Evolutionary conservation across 2,888 invertebrate species (phyloP).

Genomic region (Abrostola triplasia): DNA sequence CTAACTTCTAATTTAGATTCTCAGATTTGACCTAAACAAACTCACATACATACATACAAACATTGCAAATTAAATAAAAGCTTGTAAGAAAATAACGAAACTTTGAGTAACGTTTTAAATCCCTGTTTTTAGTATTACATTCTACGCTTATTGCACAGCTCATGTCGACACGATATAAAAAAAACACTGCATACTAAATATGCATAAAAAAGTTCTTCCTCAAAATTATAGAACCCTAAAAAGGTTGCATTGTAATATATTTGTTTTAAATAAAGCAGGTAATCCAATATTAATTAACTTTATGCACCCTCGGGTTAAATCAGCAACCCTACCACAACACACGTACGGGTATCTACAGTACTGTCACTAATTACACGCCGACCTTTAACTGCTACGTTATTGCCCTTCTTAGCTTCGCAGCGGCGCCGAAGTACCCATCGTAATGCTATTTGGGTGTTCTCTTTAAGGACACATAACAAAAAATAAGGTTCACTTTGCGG

Average conservation of each 20-base stretch:
- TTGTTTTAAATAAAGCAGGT: neutral
- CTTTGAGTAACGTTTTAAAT: too few relatives aligned
- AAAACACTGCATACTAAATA: too few relatives aligned
- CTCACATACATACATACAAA: too few relatives aligned
- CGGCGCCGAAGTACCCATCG: neutral
- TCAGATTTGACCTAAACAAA: too few relatives aligned
- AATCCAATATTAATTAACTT: constrained; percentile 3
- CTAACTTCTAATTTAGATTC: too few relatives aligned
- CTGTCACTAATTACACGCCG: constrained; percentile 29
- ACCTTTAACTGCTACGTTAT: constrained; percentile 30
- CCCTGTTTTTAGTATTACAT: too few relatives aligned
- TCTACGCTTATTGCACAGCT: too few relatives aligned
- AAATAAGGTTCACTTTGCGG: too few relatives aligned
- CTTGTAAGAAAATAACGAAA: too few relatives aligned
- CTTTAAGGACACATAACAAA: neutral
- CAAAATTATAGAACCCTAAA: neutral
- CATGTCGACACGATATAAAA: too few relatives aligned
- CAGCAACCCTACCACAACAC: constrained; percentile 19
- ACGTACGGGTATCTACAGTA: constrained; percentile 3
- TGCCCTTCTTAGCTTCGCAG: neutral
- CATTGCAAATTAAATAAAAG: too few relatives aligned
- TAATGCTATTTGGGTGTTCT: neutral
- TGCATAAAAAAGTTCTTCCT: neutral
- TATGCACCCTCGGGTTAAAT: neutral
- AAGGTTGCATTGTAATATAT: neutral